Evolutionary conservation across 2,888 invertebrate genomes (phyloP), one percentile per base, ranked within the genome.

Genomic region (Callosobruchus maculatus): DNA sequence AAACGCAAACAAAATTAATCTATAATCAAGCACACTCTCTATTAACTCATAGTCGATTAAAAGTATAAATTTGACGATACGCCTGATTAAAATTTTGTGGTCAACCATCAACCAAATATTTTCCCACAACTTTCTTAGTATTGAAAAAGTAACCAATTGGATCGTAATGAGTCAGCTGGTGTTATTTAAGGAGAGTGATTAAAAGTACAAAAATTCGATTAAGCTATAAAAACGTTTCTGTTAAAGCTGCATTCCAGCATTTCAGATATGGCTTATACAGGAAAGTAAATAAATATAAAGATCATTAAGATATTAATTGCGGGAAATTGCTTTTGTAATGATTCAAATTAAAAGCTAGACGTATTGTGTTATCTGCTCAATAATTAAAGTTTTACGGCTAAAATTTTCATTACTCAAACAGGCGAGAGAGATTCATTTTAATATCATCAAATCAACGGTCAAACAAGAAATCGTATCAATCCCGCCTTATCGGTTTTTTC

Each of bases 1-100:
- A 80, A 80, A 82, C 73, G 77, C 74, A 77, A 76, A 80, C 72
- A 76, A 75, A 77, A 75, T 68, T 68, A 68, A 68, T 68, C 22
- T 9, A 79, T 72, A 74, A 72, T 75, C 74, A 75, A 71, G 72
- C 21, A 71, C 67, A n/a, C 21, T 68, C 68, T 68, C 68, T 68
- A 68, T 21, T 21, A 21, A 68, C 68, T 68, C n/a, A 67, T 67
- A 67, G 21, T 67, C 21, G 7, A 68, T 68, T 20, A 68, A 68
- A 22, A 68, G 68, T 21, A 68, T 20, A 68, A 68, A 21, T 21
- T 22, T 21, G 68, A 68, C 68, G 3, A 9, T 68, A 4, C 21
- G 22, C 21, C 68, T 68, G 22, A 68, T 68, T 68, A 68, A 21
- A 21, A 68, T 68, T 68, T 22, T 22, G 22, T 13, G 21, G 21